Base-by-base conservation (phyloP, 2,113 vertebrate genomes). In the Fulica atra region DNA sequence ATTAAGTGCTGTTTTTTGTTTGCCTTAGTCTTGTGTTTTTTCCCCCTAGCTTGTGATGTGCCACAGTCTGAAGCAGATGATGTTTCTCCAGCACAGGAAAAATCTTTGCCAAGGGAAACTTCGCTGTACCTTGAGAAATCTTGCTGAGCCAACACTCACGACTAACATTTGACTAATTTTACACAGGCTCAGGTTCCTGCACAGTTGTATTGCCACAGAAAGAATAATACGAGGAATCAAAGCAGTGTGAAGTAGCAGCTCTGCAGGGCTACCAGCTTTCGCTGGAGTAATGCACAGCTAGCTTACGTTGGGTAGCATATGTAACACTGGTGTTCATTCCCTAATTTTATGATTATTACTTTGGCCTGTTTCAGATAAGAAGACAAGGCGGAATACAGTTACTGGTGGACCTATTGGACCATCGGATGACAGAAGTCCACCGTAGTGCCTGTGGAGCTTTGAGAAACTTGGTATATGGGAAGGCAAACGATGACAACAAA, bases 401-500 rank as follows among this genome's bases (percentile, higher is more conserved):
- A 85, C 97, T 99, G 95, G 99, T 99, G 93, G 99, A 99, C 97
- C 98, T 99, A 6, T 96, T 99, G 97, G 99, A 99, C 82, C 99
- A 99, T 98, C 98, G 99, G 94, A 99, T 99, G 99, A 98, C 98
- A 1, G 99, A 99, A 97, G 99, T 99, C 86, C 99, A 99, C 97
- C 99, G 99, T 56, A 99, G 99, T 95, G 99, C 99, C 96, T 99
- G 99, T 76, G 99, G 99, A 86, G 99, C 99, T 36, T 94, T 99
- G 97, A 98, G 99, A 87, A 99, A 99, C 95, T 97, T 99, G 96
- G 99, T 99, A 4, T 99, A 99, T 11, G 99, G 99, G 81, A 99
- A 99, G 57, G 99, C 99, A 95, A 99, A 99, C 2, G 99, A 99
- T 26, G 99, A 99, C 94, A 99, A 99, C 98, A 99, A 99, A 97